Percentiles rank a stretch among this genome's conserved stretches.
Evolutionary conservation across 2,888 invertebrate species (phyloP).

Genomic region (Idaea straminata): DNA sequence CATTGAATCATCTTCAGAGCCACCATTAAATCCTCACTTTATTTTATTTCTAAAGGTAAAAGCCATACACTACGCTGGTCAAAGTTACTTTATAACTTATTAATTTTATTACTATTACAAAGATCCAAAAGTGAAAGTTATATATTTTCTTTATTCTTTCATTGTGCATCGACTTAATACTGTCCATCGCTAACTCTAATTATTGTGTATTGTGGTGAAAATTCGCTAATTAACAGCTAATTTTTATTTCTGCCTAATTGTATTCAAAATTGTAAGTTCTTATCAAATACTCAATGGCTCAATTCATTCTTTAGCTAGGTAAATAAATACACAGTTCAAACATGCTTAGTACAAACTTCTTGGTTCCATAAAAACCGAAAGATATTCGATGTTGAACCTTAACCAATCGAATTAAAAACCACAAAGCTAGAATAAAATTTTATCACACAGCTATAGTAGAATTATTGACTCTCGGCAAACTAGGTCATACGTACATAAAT

Average conservation of each 20-base stretch:
- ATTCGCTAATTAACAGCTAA: constrained; percentile 52
- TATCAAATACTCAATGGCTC: constrained; percentile 12
- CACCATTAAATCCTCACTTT: too few species aligned
- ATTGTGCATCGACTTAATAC: constrained; percentile 51
- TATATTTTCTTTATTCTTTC: constrained; percentile 27
- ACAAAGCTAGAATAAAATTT: not conserved
- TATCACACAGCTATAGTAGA: not conserved
- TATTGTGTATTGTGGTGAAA: constrained; percentile 41
- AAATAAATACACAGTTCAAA: constrained; percentile 9
- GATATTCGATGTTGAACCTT: not conserved
- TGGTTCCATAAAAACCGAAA: not conserved
- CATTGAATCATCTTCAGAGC: too few species aligned
- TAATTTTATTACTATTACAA: constrained; percentile 11
- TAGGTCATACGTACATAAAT: too few species aligned
- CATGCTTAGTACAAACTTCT: constrained; percentile 1
- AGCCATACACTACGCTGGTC: not conserved
- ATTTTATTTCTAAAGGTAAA: not conserved
- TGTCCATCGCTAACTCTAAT: constrained; percentile 39
- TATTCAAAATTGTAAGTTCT: constrained; percentile 45
- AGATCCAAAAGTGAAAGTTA: constrained; percentile 18
- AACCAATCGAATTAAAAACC: not conserved
- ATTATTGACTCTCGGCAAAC: too few species aligned
- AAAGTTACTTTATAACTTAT: not conserved
- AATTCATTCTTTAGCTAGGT: constrained; percentile 3
- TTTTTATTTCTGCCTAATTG: constrained; percentile 24